Evolutionary conservation across 1,140 invertebrate species (phyloP).

Genomic region (Eciton burchellii): DNA sequence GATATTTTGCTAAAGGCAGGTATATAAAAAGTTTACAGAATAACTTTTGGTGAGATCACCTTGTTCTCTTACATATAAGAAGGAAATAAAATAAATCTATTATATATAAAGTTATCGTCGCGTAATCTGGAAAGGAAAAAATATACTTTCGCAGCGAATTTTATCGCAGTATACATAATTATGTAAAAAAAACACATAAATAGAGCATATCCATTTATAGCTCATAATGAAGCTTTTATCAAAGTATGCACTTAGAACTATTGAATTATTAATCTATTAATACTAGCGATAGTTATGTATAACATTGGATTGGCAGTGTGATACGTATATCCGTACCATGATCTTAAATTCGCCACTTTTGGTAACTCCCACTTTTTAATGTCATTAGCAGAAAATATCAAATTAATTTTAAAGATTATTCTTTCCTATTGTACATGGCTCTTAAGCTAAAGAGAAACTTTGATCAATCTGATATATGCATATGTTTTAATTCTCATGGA

Average conservation of each 20-base stretch:
- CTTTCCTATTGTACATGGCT: background rate
- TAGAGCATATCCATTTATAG: conserved; percentile 12
- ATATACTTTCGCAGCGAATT: background rate
- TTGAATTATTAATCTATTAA: conserved; percentile 48
- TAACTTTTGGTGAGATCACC: conserved; percentile 61
- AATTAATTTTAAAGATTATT: conserved; percentile 5
- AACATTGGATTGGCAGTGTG: conserved; percentile 68
- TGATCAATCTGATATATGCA: conserved; percentile 1
- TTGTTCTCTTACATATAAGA: conserved; percentile 33
- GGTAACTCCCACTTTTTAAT: conserved; percentile 30
- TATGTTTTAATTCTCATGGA: background rate
- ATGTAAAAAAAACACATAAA: background rate
- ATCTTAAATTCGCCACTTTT: background rate
- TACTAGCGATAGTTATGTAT: conserved; percentile 54
- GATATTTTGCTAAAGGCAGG: conserved; percentile 64
- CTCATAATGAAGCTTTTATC: background rate
- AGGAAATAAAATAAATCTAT: conserved; percentile 16
- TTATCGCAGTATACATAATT: background rate
- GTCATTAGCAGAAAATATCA: background rate
- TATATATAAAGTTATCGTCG: background rate
- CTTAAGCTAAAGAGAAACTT: conserved; percentile 9
- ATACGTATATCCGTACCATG: conserved; percentile 31
- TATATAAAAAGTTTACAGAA: conserved; percentile 42
- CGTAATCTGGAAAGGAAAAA: background rate
- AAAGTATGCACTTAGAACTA: background rate